A percentile compares a stretch with the other conserved stretches of the same genome.
Conservation (phyloP, 2,888 invertebrate species). For the Cheilosia impressa region DNA sequence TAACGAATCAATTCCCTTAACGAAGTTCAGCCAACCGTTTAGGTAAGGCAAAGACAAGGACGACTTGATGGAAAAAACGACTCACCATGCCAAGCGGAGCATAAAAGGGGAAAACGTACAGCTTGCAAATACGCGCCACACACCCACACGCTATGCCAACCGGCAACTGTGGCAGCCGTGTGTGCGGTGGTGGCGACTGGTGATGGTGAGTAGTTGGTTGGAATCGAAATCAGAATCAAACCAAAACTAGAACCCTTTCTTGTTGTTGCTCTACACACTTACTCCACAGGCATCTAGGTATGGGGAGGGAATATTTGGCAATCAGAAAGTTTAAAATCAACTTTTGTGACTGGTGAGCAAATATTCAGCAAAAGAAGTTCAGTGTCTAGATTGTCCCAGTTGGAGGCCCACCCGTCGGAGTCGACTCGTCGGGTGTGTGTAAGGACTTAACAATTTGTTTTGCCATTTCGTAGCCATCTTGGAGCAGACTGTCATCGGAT, state of each 20-base stretch:
- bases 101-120: conserved; percentile 62
- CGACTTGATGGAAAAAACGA: conserved; percentile 49
- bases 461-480: conserved; percentile 49
- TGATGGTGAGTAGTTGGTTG: conserved; percentile 2
- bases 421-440: conserved; percentile 28
- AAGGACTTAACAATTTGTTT: conserved; percentile 54
- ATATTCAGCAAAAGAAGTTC: conserved; percentile 57
- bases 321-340: conserved; percentile 66
- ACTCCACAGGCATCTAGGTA: background rate
- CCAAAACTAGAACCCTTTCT: conserved; percentile 9
- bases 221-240: conserved; percentile 40
- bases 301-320: conserved; percentile 45
- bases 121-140: conserved; percentile 52
- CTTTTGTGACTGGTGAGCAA: conserved; percentile 57
- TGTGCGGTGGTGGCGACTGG: conserved; percentile 10
- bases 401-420: conserved; percentile 23
- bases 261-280: background rate
- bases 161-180: conserved; percentile 7
- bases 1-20: conserved; percentile 74
- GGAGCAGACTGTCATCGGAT: conserved; percentile 33
- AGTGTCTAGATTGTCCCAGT: conserved; percentile 48
- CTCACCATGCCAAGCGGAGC: conserved; percentile 62
- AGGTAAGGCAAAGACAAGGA: conserved; percentile 61
- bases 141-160: conserved; percentile 2
- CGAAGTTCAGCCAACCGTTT: conserved; percentile 72